Percentiles rank a stretch among this genome's conserved stretches.
phyloP scores from a whole-genome alignment of 2,113 vertebrate genomes.

The Ranitomeya variabilis region DNA sequence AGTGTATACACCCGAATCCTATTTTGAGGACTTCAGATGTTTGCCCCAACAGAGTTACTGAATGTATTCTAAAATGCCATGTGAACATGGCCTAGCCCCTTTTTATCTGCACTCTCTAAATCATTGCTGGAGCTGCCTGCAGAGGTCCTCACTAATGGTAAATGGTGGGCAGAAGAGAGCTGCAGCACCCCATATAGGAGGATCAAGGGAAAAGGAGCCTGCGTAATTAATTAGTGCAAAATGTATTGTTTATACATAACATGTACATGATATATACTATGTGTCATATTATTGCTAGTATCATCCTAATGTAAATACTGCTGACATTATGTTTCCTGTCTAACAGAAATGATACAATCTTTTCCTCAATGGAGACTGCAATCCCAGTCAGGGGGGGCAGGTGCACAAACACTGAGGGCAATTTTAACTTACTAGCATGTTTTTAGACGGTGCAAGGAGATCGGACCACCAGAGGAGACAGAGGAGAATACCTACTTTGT shows the following conservation, averaged over 20 bases:
- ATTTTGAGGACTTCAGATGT: too few species aligned
- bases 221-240: too few species aligned
- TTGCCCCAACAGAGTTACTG: too few species aligned
- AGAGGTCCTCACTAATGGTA: conserved; percentile 5
- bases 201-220: background rate
- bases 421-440: background rate
- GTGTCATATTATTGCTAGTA: background rate
- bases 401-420: background rate
- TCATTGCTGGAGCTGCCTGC: conserved; percentile 25
- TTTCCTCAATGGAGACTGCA: background rate
- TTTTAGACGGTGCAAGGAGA: background rate
- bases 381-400: background rate
- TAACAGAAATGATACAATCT: background rate
- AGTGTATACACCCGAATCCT: too few species aligned
- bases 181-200: background rate
- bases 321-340: background rate
- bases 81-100: too few species aligned
- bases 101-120: background rate
- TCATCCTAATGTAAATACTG: background rate
- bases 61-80: too few species aligned
- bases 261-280: too few species aligned
- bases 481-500: conserved; percentile 8
- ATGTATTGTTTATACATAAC: too few species aligned
- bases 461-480: conserved; percentile 2
- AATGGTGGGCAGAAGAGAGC: background rate